Percentiles rank a stretch among this genome's conserved stretches.
Conservation (phyloP, 1,140 invertebrate species). For the Drosophila sp. region DNA sequence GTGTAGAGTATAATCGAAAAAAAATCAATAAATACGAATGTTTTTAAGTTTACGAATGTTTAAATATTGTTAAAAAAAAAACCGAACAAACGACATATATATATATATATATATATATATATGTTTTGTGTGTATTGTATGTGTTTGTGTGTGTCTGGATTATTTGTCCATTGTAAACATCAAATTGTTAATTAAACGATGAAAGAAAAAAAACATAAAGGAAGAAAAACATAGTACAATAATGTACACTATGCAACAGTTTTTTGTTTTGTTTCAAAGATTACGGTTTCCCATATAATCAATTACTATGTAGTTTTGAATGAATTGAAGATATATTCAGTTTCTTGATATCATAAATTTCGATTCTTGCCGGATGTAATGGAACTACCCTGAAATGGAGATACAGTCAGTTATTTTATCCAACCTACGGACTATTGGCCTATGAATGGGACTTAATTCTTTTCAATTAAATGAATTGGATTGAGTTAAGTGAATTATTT, state of each 20-base stretch:
- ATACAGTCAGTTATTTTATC: constrained; percentile 3
- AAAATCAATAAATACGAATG: constrained; percentile 77
- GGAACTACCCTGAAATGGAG: neutral
- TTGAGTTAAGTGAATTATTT: neutral
- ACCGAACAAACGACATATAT: constrained; percentile 75
- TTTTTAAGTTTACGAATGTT: constrained; percentile 76
- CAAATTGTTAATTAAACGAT: constrained; percentile 14
- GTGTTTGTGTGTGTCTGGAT: constrained; percentile 8
- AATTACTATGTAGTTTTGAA: neutral
- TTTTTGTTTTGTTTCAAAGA: neutral
- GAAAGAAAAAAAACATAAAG: constrained; percentile 1
- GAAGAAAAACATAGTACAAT: constrained; percentile 18
- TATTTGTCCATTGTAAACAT: constrained; percentile 8
- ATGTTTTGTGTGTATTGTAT: neutral
- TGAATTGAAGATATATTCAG: neutral
- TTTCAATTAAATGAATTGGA: neutral
- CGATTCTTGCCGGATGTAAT: neutral
- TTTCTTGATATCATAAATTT: neutral
- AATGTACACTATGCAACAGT: constrained; percentile 15
- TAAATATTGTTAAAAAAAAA: constrained; percentile 56
- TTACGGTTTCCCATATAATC: neutral
- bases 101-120: constrained; percentile 26
- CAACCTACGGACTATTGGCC: neutral
- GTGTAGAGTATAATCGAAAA: constrained; percentile 64
- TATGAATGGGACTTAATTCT: too few species aligned